Evolutionary conservation across 64 coral and sea anemone species (phyloP).

Genomic region (Pachyseris speciosa): DNA sequence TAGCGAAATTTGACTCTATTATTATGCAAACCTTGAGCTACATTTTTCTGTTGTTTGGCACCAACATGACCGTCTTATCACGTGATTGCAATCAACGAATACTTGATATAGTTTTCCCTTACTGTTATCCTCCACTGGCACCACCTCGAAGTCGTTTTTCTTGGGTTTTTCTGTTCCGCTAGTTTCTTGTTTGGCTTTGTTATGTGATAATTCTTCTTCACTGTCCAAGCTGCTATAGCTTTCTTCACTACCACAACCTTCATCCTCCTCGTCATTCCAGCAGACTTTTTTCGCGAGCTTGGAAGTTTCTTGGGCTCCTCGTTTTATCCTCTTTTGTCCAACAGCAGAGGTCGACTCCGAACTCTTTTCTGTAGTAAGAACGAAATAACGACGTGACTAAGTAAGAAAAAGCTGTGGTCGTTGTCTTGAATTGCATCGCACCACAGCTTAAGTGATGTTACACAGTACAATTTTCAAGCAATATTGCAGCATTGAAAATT

Average conservation of each 20-base stretch:
- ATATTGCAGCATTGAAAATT: too few relatives aligned
- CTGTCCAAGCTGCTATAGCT: slow-evolving; percentile 51
- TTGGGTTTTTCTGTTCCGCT: neutral
- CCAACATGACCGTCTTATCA: too few relatives aligned
- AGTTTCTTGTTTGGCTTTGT: neutral
- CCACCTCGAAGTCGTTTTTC: slow-evolving; percentile 67
- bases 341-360: neutral
- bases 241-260: slow-evolving; percentile 3
- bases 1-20: too few relatives aligned
- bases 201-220: slow-evolving; percentile 51
- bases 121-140: slow-evolving; percentile 69
- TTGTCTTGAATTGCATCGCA: too few relatives aligned
- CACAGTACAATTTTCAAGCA: too few relatives aligned
- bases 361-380: slow-evolving; percentile 1
- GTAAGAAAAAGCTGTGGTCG: neutral
- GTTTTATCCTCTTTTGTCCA: neutral
- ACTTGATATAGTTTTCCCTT: neutral
- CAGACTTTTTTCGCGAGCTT: slow-evolving; percentile 15
- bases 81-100: neutral
- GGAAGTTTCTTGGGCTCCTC: neutral
- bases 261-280: neutral
- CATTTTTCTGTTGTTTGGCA: too few relatives aligned
- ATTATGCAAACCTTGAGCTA: too few relatives aligned
- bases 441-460: too few relatives aligned
- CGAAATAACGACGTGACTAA: neutral